Evolutionary conservation across 2,888 invertebrate species (phyloP).

Genomic region (Ichneumon xanthorius): DNA sequence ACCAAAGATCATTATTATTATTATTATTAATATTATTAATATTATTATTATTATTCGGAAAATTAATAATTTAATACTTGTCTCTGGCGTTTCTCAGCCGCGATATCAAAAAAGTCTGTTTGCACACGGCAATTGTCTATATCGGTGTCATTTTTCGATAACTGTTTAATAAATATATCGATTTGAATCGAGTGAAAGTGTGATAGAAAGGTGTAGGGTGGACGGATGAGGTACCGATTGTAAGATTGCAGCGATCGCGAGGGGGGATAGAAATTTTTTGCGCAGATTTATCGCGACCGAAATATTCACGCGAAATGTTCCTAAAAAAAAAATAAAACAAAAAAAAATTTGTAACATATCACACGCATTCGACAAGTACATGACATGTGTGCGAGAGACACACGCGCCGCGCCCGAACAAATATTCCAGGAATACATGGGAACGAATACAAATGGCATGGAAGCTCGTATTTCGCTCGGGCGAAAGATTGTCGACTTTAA

Average conservation of each 20-base stretch:
- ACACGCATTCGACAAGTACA: constrained; percentile 74
- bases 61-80: constrained; percentile 16
- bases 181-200: constrained; percentile 79
- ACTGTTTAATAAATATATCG: constrained; percentile 81
- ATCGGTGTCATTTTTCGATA: constrained; percentile 84
- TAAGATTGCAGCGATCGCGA: constrained; percentile 37
- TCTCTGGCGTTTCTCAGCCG: constrained; percentile 79
- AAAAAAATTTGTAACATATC: constrained; percentile 83
- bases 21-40: constrained; percentile 4
- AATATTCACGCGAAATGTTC: constrained; percentile 82
- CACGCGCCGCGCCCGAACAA: constrained; percentile 54
- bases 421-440: constrained; percentile 50
- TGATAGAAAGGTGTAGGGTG: constrained; percentile 3
- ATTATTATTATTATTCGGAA: not conserved
- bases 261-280: constrained; percentile 42
- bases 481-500: constrained; percentile 32
- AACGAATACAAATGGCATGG: constrained; percentile 22
- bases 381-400: constrained; percentile 34
- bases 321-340: constrained; percentile 72
- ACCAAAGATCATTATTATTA: not conserved
- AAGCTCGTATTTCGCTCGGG: constrained; percentile 51
- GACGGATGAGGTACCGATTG: constrained; percentile 12
- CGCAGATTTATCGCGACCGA: constrained; percentile 79
- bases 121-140: constrained; percentile 83
- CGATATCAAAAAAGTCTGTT: constrained; percentile 80